phyloP scores from a whole-genome alignment of 2,113 vertebrate species.

The Callopanchax toddi region DNA sequence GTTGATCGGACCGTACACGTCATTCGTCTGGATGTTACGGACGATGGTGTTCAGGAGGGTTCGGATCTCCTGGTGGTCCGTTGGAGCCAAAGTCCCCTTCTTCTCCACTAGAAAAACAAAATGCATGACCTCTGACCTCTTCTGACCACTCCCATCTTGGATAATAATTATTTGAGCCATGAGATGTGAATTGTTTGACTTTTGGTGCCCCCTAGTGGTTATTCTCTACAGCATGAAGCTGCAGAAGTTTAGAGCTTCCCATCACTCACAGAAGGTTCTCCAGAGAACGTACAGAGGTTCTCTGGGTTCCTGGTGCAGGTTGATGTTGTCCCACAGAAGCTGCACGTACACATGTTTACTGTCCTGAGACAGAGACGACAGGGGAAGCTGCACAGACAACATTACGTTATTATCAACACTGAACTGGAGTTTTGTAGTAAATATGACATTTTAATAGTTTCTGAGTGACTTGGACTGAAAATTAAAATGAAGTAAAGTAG shows the following conservation, averaged over 20 bases:
- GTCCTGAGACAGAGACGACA: slow-evolving; percentile 90
- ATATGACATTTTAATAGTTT: not conserved
- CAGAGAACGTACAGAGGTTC: slow-evolving; percentile 92
- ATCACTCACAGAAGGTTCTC: slow-evolving; percentile 91
- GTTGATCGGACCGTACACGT: slow-evolving; percentile 90
- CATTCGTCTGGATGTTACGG: slow-evolving; percentile 90
- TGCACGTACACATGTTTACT: slow-evolving; percentile 94
- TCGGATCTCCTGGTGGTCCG: slow-evolving; percentile 85
- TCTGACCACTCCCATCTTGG: too few species aligned
- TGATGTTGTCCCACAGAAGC: slow-evolving; percentile 96
- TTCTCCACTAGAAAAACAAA: slow-evolving; percentile 78
- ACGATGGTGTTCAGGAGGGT: slow-evolving; percentile 88
- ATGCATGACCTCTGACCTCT: not conserved
- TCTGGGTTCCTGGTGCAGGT: slow-evolving; percentile 90
- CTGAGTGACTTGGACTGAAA: not conserved
- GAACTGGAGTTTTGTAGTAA: not conserved
- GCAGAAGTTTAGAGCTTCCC: too few species aligned
- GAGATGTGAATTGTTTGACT: too few species aligned
- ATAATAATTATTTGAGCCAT: too few species aligned
- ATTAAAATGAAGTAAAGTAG: not conserved
- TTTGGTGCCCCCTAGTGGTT: slow-evolving; percentile 16
- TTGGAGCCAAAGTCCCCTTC: slow-evolving; percentile 77
- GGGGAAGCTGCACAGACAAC: slow-evolving; percentile 83
- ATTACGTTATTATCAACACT: not conserved
- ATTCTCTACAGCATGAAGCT: too few species aligned